These are phyloP conservation scores for Chlorodrepanis virens DNA, from an alignment of 2,113 vertebrate species.

Conservation along the genomic window DNA sequence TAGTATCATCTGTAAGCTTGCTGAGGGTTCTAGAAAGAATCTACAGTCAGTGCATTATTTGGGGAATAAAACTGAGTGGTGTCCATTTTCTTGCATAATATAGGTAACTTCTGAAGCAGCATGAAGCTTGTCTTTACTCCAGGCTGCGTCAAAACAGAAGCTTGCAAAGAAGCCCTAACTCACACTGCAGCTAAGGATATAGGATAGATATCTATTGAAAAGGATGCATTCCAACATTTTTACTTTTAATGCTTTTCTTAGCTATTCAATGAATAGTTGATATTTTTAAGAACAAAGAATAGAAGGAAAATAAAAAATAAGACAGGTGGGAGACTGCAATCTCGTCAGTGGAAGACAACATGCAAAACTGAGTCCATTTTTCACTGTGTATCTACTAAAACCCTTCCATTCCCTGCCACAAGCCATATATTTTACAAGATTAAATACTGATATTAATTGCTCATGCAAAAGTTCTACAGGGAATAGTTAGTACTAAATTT, in stretches of 20 bases:
- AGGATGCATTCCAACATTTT: background rate
- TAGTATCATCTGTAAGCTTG: background rate
- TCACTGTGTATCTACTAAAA: background rate
- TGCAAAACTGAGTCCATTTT: background rate
- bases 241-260: background rate
- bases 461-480: background rate
- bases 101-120: background rate
- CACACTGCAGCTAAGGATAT: background rate
- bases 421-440: background rate
- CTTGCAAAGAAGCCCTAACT: background rate
- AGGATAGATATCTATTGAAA: background rate
- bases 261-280: background rate
- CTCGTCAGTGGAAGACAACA: background rate
- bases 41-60: background rate
- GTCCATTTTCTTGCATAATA: background rate
- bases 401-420: background rate
- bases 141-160: background rate
- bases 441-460: background rate
- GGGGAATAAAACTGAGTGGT: background rate
- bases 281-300: background rate
- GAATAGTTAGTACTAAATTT: background rate
- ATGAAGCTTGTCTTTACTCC: background rate
- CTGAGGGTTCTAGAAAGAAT: background rate
- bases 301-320: background rate
- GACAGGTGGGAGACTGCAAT: background rate